These are phyloP conservation scores for Microctenopoma steveboyesi DNA, from an alignment of 2,797 vertebrate species.

Conservation along the genomic window DNA sequence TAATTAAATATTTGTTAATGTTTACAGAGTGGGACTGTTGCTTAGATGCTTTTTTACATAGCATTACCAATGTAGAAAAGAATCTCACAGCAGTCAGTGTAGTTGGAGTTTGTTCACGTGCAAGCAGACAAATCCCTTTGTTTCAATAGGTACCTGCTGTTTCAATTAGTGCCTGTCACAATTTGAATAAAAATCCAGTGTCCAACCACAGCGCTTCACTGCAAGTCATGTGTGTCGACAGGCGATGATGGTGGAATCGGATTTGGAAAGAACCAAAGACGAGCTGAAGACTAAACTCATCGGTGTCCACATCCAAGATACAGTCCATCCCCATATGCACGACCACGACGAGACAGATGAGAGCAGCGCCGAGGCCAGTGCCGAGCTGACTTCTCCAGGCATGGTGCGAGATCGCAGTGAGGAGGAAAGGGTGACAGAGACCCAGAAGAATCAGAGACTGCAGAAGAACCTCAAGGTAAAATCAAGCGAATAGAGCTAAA, in stretches of 20 bases:
- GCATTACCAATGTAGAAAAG: neutral
- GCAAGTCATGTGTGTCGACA: constrained; percentile 65
- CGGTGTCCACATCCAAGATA: constrained; percentile 89
- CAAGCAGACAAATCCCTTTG: neutral
- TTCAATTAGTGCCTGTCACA: neutral
- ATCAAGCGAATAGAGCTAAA: neutral
- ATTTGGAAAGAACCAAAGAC: constrained; percentile 93
- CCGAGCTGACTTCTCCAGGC: constrained; percentile 89
- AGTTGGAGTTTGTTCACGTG: neutral
- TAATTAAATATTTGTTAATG: neutral
- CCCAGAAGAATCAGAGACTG: constrained; percentile 94
- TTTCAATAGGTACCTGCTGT: neutral
- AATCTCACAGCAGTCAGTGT: neutral
- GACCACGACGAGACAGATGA: constrained; percentile 96
- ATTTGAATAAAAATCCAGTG: neutral
- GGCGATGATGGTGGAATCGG: constrained; percentile 91
- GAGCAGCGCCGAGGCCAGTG: constrained; percentile 93
- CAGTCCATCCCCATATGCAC: constrained; percentile 84
- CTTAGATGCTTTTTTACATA: neutral
- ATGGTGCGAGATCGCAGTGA: constrained; percentile 93
- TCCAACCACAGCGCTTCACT: constrained; percentile 31
- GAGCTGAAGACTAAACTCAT: constrained; percentile 91
- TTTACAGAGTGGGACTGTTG: neutral
- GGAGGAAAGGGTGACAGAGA: constrained; percentile 94
- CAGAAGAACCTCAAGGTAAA: constrained; percentile 95